Percentiles rank a stretch among this genome's conserved stretches.
Conservation (phyloP, 2,113 vertebrate genomes). For the Zapornia atra region DNA sequence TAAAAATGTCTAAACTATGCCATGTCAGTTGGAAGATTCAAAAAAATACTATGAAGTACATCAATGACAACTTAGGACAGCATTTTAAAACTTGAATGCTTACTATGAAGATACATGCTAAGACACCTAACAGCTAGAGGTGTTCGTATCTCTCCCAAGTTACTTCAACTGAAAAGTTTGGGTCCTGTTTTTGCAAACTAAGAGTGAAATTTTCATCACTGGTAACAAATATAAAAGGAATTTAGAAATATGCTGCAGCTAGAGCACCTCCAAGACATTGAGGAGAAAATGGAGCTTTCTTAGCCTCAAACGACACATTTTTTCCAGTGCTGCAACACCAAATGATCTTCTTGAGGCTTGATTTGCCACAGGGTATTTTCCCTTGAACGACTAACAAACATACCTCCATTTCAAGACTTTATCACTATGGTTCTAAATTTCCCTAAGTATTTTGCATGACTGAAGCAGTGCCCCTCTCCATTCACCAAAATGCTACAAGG, state of each 20-base stretch:
- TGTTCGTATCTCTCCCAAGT: not conserved
- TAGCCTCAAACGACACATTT: not conserved
- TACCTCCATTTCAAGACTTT: not conserved
- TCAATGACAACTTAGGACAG: not conserved
- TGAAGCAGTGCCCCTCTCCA: not conserved
- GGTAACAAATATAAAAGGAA: not conserved
- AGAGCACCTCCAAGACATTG: not conserved
- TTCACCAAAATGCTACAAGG: not conserved
- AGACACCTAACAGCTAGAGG: not conserved
- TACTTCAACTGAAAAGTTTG: not conserved
- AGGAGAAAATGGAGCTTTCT: not conserved
- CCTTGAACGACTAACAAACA: not conserved
- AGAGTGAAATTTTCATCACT: not conserved
- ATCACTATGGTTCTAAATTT: not conserved
- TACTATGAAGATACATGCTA: not conserved
- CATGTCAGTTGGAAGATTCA: not conserved
- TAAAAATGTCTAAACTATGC: not conserved
- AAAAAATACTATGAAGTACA: fast-evolving
- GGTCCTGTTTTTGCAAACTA: not conserved
- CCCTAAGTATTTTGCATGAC: not conserved
- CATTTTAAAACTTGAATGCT: not conserved
- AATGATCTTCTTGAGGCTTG: not conserved
- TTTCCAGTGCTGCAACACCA: not conserved
- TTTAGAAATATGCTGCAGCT: not conserved
- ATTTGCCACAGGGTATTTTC: not conserved